These are phyloP conservation scores for Sebastiscus albofasciatus DNA, from an alignment of 2,797 vertebrate genomes.

Conservation along the genomic window DNA sequence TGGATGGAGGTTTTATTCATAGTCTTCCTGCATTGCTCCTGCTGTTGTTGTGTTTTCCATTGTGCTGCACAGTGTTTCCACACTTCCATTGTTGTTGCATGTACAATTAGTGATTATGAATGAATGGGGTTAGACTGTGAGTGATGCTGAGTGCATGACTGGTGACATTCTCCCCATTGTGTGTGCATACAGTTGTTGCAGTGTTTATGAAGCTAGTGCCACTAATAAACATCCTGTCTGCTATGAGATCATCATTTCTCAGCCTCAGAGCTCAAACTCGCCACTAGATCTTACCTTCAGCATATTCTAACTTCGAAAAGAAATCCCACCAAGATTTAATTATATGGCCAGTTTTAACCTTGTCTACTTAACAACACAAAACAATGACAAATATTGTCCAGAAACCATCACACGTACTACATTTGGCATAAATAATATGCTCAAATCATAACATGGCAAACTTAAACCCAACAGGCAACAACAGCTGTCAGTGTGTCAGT, in stretches of 20 bases:
- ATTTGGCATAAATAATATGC: no score
- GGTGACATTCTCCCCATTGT: not conserved
- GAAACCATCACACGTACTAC: no score
- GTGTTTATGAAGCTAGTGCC: not conserved
- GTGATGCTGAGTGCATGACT: not conserved
- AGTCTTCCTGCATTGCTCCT: not conserved
- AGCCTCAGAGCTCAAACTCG: not conserved
- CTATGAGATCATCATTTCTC: not conserved
- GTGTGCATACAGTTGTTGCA: not conserved
- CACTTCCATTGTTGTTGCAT: not conserved
- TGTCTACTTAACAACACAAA: no score
- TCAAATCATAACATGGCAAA: no score
- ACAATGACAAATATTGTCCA: no score
- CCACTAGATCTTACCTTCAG: not conserved
- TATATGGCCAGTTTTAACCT: not conserved
- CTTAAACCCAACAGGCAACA: no score
- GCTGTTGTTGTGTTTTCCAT: not conserved
- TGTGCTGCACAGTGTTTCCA: not conserved
- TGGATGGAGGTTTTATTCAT: not conserved
- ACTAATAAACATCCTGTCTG: not conserved
- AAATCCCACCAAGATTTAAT: not conserved
- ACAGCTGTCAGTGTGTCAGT: no score
- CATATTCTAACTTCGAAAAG: not conserved
- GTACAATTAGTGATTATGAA: not conserved
- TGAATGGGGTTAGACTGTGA: not conserved